These are phyloP conservation scores for Adelognathus sp. DNA, from an alignment of 2,888 invertebrate genomes.

Conservation along the genomic window DNA sequence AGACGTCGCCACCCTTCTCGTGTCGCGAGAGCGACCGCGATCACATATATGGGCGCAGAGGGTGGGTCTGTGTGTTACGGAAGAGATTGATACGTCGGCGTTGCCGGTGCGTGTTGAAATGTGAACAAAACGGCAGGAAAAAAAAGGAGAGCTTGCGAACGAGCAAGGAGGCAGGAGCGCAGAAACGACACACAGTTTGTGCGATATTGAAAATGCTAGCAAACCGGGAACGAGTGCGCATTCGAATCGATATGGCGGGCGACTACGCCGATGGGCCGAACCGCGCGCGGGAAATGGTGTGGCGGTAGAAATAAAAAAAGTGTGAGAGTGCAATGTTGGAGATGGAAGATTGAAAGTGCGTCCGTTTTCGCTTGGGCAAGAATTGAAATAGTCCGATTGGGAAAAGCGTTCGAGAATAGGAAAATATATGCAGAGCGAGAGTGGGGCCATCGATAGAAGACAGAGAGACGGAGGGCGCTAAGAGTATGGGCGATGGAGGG, in stretches of 20 bases:
- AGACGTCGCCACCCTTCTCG: conserved; percentile 17
- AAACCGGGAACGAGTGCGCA: conserved; percentile 52
- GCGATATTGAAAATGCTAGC: conserved; percentile 61
- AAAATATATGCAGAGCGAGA: conserved; percentile 26
- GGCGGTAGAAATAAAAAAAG: background rate
- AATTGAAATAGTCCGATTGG: conserved; percentile 60
- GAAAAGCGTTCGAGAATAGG: background rate
- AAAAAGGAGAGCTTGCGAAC: conserved; percentile 20
- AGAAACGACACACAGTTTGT: conserved; percentile 12
- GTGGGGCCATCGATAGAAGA: background rate
- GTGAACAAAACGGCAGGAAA: conserved; percentile 24
- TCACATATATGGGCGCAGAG: conserved; percentile 6
- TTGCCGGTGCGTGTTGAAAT: conserved; percentile 40
- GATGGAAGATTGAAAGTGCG: conserved; percentile 63
- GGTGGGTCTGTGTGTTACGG: background rate
- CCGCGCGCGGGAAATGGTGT: conserved; percentile 16
- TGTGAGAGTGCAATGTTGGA: background rate
- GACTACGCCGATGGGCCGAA: conserved; percentile 9
- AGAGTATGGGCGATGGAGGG: background rate
- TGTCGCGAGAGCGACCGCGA: conserved; percentile 2
- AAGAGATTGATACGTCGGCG: conserved; percentile 57
- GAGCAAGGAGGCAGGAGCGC: conserved; percentile 2
- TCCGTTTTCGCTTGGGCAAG: conserved; percentile 60
- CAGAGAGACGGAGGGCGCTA: conserved; percentile 2
- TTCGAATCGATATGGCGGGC: conserved; percentile 67